Percentiles rank a stretch among this genome's conserved stretches.
These are phyloP conservation scores for Barnardius zonarius DNA, from an alignment of 2,113 vertebrate species.

Conservation along the genomic window DNA sequence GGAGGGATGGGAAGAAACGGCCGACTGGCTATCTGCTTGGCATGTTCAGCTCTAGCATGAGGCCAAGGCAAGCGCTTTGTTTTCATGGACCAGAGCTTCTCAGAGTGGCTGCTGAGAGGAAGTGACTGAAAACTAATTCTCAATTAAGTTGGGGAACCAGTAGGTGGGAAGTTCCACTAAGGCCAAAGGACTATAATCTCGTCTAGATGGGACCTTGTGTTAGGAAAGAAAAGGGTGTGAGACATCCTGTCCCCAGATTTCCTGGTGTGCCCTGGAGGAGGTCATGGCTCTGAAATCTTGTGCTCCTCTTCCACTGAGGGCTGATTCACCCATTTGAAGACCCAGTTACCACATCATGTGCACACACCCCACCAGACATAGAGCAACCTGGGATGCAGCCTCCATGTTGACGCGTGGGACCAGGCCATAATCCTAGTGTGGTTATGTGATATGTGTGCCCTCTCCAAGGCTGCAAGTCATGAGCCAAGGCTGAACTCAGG, in stretches of 20 bases:
- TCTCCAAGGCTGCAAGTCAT: background rate
- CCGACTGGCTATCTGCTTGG: constrained; percentile 48
- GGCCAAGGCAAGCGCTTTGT: constrained; percentile 40
- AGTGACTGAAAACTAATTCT: constrained; percentile 57
- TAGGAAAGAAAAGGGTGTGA: constrained; percentile 6
- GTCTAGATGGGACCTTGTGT: background rate
- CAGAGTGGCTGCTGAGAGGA: constrained; percentile 42
- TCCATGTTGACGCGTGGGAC: background rate
- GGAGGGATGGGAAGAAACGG: constrained; percentile 59
- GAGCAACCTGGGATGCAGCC: background rate
- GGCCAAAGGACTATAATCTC: constrained; percentile 10
- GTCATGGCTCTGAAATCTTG: background rate
- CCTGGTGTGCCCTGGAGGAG: background rate
- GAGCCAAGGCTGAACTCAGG: background rate
- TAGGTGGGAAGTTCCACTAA: constrained; percentile 27
- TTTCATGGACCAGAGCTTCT: constrained; percentile 60
- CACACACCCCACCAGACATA: background rate
- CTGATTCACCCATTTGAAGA: background rate
- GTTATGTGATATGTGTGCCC: background rate
- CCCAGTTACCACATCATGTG: background rate
- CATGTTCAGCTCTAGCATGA: constrained; percentile 46
- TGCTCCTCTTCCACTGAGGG: background rate
- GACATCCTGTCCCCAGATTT: background rate
- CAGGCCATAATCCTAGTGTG: background rate
- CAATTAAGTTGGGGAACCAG: constrained; percentile 53